Evolutionary conservation across 2,888 invertebrate genomes (phyloP).

Genomic region (Tricholauxania praeusta): DNA sequence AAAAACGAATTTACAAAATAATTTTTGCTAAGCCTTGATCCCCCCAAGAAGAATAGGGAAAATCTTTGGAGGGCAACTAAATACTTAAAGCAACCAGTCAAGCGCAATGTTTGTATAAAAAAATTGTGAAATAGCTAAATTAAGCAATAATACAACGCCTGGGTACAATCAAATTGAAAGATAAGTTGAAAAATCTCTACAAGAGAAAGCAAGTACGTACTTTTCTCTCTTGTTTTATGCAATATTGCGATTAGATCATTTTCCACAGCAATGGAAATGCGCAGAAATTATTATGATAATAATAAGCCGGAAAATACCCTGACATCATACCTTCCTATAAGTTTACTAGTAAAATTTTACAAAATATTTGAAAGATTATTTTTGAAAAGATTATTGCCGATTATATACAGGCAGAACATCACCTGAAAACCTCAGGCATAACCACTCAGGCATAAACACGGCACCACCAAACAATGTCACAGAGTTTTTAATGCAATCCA

Average conservation of each 20-base stretch:
- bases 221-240: background rate
- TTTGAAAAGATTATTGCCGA: conserved; percentile 3
- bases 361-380: conserved; percentile 23
- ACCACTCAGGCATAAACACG: conserved; percentile 16
- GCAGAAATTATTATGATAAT: conserved; percentile 22
- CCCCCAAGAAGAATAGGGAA: too few species aligned
- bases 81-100: too few species aligned
- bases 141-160: background rate
- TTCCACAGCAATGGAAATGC: conserved; percentile 17
- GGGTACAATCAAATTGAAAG: background rate
- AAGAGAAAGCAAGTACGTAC: background rate
- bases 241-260: conserved; percentile 4
- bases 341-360: background rate
- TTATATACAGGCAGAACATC: background rate
- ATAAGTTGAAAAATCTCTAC: conserved; percentile 3
- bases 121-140: too few species aligned
- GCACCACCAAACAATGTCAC: conserved; percentile 18
- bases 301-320: background rate
- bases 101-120: too few species aligned
- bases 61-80: too few species aligned
- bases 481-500: too few species aligned
- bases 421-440: conserved; percentile 2
- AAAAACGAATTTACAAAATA: too few species aligned
- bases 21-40: too few species aligned
- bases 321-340: conserved; percentile 21